Conservation (phyloP, 2,888 invertebrate species). For the Aphidius colemani region DNA sequence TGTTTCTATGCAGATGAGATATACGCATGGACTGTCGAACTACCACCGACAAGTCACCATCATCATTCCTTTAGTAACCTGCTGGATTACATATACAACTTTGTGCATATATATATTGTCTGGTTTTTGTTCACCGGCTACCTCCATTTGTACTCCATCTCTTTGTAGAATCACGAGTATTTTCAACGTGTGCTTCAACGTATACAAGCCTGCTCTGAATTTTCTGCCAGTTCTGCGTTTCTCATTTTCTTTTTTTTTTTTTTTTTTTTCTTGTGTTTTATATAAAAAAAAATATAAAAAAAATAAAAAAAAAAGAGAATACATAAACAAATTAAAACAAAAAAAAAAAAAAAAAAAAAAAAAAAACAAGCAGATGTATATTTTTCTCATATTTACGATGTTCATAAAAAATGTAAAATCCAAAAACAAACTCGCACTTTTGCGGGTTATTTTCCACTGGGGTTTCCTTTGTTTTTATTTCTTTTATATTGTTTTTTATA, state of each 20-base stretch:
- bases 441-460: slow-evolving; percentile 26
- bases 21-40: slow-evolving; percentile 42
- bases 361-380: not conserved
- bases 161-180: not conserved
- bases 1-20: slow-evolving; percentile 59
- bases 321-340: no score
- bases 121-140: slow-evolving; percentile 16
- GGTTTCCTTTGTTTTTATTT: slow-evolving; percentile 14
- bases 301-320: no score
- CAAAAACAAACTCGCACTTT: slow-evolving; percentile 24
- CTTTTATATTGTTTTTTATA: no score
- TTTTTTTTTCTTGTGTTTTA: no score
- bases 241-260: slow-evolving; percentile 17
- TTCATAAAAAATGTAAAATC: slow-evolving; percentile 22
- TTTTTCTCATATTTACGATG: slow-evolving; percentile 14
- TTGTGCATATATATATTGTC: not conserved
- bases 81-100: slow-evolving; percentile 2
- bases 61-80: slow-evolving; percentile 31
- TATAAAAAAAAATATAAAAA: no score
- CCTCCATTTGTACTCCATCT: slow-evolving; percentile 16
- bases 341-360: slow-evolving; percentile 8
- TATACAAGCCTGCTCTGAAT: slow-evolving; percentile 6
- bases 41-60: slow-evolving; percentile 22
- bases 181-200: slow-evolving; percentile 5
- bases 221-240: no score